Conservation (phyloP, 2,113 vertebrate species). For the Laticauda laticaudata region DNA sequence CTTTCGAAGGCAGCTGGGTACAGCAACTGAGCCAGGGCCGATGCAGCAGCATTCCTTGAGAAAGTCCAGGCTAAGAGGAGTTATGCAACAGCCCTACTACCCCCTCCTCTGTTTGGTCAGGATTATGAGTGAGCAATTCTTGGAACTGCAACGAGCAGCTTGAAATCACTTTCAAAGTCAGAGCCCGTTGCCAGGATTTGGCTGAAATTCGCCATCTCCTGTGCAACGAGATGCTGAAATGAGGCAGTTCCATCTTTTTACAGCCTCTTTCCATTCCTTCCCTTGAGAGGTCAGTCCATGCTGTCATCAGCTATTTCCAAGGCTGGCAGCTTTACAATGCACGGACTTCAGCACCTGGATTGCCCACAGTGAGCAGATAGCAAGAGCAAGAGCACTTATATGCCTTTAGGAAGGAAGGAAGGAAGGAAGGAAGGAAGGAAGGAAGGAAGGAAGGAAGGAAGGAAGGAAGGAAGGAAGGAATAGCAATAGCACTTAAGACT, state of each 20-base stretch:
- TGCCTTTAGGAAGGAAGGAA: too few species aligned
- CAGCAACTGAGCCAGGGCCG: accelerated
- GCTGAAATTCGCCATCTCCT: neutral
- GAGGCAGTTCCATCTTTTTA: too few species aligned
- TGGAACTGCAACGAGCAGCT: neutral
- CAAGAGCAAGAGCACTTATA: too few species aligned
- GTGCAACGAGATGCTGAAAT: neutral
- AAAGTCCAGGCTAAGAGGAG: too few species aligned
- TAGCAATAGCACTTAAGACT: too few species aligned
- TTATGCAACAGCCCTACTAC: neutral
- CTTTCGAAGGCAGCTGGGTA: neutral
- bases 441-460: too few species aligned
- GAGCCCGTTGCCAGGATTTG: neutral
- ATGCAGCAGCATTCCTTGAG: too few species aligned
- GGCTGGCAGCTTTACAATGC: neutral
- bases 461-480: too few species aligned
- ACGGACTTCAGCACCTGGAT: neutral
- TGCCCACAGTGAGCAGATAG: too few species aligned
- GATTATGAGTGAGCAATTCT: neutral
- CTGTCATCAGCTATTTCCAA: neutral
- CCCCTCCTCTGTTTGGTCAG: neutral
- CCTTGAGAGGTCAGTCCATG: too few species aligned
- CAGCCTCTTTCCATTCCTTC: too few species aligned
- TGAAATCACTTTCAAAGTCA: neutral
- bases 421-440: too few species aligned